Evolutionary conservation across 2,888 invertebrate genomes (phyloP).

Genomic region (Epicampocera succincta): DNA sequence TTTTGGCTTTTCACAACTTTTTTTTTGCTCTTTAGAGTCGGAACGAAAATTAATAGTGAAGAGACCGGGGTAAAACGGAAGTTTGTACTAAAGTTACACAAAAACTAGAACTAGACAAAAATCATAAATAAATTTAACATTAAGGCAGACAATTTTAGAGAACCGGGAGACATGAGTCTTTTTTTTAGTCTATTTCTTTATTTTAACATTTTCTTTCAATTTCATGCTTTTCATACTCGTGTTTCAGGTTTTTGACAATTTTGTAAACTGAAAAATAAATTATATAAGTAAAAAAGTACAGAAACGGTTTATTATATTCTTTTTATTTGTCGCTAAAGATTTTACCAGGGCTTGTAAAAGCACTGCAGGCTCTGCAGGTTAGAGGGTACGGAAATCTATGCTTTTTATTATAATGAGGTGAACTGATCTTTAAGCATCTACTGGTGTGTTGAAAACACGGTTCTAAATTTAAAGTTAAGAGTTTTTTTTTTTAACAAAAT

Average conservation of each 20-base stretch:
- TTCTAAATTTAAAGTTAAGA: too few species aligned
- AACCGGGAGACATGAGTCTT: constrained; percentile 43
- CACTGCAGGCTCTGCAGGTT: too few species aligned
- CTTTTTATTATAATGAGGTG: too few species aligned
- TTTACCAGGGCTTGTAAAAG: too few species aligned
- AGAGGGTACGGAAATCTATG: too few species aligned
- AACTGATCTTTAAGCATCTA: too few species aligned
- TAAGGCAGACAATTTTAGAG: constrained; percentile 57
- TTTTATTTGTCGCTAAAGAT: too few species aligned
- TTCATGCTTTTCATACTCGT: neutral
- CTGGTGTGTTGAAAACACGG: too few species aligned
- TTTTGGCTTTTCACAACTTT: constrained; percentile 39
- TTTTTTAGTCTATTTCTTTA: constrained; percentile 22
- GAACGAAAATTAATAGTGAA: neutral
- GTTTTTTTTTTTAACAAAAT: too few species aligned
- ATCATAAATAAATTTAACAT: constrained; percentile 69
- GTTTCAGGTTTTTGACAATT: neutral
- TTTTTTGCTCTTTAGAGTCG: neutral
- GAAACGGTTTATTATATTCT: too few species aligned
- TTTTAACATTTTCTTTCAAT: neutral
- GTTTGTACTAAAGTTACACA: constrained; percentile 32
- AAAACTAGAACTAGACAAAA: constrained; percentile 61
- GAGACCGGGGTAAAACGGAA: constrained; percentile 1
- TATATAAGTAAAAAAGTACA: too few species aligned
- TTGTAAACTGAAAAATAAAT: too few species aligned